Base-by-base conservation (phyloP, 1,140 invertebrate genomes). In the Conus betulinus region DNA sequence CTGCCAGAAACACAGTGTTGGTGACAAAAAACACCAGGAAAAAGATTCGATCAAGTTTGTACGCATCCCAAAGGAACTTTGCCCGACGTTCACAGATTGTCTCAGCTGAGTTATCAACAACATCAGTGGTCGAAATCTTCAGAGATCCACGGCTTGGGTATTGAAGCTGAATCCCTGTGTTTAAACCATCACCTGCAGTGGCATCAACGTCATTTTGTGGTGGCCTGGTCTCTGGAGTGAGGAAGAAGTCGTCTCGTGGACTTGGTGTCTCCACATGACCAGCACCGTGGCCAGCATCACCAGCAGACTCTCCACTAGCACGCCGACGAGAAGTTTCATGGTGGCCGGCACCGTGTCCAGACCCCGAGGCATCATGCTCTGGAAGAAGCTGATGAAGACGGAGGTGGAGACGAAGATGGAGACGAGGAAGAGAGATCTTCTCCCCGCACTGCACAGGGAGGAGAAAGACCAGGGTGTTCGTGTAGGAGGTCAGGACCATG, bases 331-430 rank as follows among this genome's bases (percentile, higher is more conserved):
- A 7, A 88, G 81, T 17, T 88, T 82, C 60, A 71, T 82, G 27
- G 78, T 92, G 76, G 96, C 93, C 79, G 96, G 96, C 91, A 96
- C 95, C 96, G 97, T 98, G 96, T 76, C 39, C 25, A 85, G 84
- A 0, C 84, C 84, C 23, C 84, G 84, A 15, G 84, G 84, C 84
- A 85, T 85, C 3, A 85, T 60, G 6, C 51, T 67, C 51, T 60
- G 52, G 84, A 85, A 85, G 71, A 74, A 85, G 63, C 84, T 89
- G 13, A 91, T 25, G 74, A 90, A 92, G 15, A 92, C 85, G n/a
- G 88, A 87, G 57, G 87, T 89, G 4, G 90, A 89, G 55, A 91
- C 67, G 53, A 92, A 87, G 63, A 90, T 84, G 20, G 90, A 87
- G 53, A 92, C 89, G 27, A 88, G 60, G 81, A 90, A 91, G 55